A percentile compares a stretch with the other conserved stretches of the same genome.
Conservation (phyloP, 2,113 vertebrate species). For the Dolichallabes microphthalmus region DNA sequence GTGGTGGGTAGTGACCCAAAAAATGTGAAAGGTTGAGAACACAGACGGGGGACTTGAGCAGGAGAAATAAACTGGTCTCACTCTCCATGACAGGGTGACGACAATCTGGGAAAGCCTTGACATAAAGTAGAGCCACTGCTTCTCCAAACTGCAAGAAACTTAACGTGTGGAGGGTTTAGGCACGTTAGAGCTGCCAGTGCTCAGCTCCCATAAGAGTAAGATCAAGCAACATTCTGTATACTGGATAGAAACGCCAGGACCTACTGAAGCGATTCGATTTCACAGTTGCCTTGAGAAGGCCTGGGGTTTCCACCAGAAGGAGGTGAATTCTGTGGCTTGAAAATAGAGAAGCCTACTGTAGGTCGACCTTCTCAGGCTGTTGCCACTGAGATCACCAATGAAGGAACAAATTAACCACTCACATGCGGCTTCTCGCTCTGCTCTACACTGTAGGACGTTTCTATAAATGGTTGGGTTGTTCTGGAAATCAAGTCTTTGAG, state of each 20-base stretch:
- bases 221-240: not conserved
- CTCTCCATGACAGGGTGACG: not conserved
- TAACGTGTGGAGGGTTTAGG: no score
- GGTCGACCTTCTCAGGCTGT: not conserved
- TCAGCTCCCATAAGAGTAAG: not conserved
- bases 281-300: not conserved
- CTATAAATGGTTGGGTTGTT: not conserved
- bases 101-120: not conserved
- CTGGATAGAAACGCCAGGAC: not conserved
- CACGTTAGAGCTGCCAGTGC: not conserved
- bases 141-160: not conserved
- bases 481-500: not conserved
- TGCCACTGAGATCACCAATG: not conserved
- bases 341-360: not conserved
- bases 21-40: not conserved
- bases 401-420: not conserved
- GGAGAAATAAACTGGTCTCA: not conserved
- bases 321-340: not conserved
- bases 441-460: not conserved
- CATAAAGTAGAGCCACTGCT: not conserved
- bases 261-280: not conserved
- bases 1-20: conserved; percentile 4
- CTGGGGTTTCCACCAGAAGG: not conserved
- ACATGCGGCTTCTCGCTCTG: not conserved
- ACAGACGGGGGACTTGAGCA: not conserved